phyloP scores from a whole-genome alignment of 2,888 invertebrate species.

The Standfussiana lucernea region DNA sequence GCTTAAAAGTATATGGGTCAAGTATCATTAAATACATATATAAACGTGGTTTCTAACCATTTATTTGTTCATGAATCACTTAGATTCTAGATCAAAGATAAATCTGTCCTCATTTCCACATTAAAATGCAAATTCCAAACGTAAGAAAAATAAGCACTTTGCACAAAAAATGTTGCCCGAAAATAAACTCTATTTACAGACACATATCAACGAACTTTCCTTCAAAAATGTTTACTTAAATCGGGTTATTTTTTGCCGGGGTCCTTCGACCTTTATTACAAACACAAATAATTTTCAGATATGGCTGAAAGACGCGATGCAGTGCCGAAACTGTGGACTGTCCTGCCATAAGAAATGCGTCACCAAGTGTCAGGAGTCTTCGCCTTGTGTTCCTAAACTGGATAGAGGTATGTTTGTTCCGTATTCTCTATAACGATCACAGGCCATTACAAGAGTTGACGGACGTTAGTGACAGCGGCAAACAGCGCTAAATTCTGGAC shows the following conservation, averaged over 20 bases:
- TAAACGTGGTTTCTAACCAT: not conserved
- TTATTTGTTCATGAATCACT: not conserved
- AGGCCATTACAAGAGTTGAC: too few relatives aligned
- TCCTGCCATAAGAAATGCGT: constrained; percentile 99
- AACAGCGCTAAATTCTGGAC: too few relatives aligned
- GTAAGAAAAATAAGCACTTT: constrained; percentile 9
- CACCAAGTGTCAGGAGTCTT: constrained; percentile 93
- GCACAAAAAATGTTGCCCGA: not conserved
- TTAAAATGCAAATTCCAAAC: not conserved
- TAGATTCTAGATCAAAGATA: not conserved
- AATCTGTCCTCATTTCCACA: not conserved
- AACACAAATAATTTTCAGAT: constrained; percentile 90
- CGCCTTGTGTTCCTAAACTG: constrained; percentile 85
- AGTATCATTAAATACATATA: not conserved
- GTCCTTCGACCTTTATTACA: constrained; percentile 40
- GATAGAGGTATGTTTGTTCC: constrained; percentile 77
- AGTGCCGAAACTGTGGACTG: constrained; percentile 96
- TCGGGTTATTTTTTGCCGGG: constrained; percentile 39
- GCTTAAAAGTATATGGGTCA: too few relatives aligned
- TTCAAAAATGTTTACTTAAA: constrained; percentile 23
- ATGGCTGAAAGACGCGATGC: constrained; percentile 98
- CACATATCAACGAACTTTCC: constrained; percentile 23
- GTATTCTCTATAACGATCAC: too few relatives aligned
- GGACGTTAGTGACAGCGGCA: too few relatives aligned
- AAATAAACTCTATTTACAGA: constrained; percentile 43